Base-by-base conservation (phyloP, 2,888 invertebrate genomes). In the Dioctria linearis region DNA sequence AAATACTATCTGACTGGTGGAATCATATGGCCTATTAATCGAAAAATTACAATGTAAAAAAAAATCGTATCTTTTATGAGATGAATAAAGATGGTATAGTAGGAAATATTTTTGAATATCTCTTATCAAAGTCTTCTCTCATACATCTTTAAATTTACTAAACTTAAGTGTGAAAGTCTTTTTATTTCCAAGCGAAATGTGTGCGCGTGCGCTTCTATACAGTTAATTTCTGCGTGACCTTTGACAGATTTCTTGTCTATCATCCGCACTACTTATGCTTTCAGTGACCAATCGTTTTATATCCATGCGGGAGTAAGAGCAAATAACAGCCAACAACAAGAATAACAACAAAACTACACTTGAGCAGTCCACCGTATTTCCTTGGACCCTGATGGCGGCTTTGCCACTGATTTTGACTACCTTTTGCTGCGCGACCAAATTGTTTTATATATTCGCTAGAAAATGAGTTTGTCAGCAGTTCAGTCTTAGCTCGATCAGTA, bases 401-500 rank as follows among this genome's bases (percentile, higher is more conserved):
- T 75, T 80, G 65, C 80, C 81, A 79, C 66, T 49, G 43, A 42
- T 37, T 73, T 46, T 57, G 59, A 40, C 66, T 9, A 37, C 67
- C 67, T 57, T 25, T 25, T 61, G 67, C 79, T 59, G 42, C 40
- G 42, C 59, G 37, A 42, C 9, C 46, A 71, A 80, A 76, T 67
- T 46, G 79, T 82, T 78, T 82, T 82, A 82, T 82, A 82, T 82
- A 82, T 80, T 61, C 78, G 79, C 79, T 80, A 80, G 80, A 67
- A 49, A 61, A 63, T 63, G 73, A 37, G 11, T 63, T 76, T 39
- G 65, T 49, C 76, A 69, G 25, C 80, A 80, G 80, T 80, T 80
- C 79, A 80, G 80, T 82, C 71, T 82, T 80, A 69, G 79, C 82
- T 79, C 79, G 82, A 82, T 82, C 82, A 82, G 78, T 75, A 75